Conservation (phyloP, 2,797 vertebrate species). For the Acropternis orthonyx region DNA sequence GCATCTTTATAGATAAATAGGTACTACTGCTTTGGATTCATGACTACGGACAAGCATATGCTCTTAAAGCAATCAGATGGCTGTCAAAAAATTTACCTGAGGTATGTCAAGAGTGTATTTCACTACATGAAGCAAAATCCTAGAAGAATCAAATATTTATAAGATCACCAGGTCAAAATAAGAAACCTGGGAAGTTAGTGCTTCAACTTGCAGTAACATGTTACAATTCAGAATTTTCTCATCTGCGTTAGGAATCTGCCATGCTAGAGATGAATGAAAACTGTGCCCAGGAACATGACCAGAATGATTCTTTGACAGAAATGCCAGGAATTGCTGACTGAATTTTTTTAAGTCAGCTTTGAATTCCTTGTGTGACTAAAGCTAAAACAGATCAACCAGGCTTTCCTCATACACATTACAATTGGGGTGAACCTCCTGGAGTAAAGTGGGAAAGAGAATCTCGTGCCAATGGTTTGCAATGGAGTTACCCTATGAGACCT, state of each 20-base stretch:
- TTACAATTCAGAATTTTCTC: not conserved
- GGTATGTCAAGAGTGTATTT: not conserved
- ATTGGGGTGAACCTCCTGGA: not conserved
- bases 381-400: not conserved
- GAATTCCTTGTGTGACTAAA: not conserved
- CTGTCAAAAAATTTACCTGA: not conserved
- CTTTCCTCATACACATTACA: not conserved
- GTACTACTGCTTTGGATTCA: not conserved
- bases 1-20: not conserved
- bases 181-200: not conserved
- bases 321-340: not conserved
- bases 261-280: not conserved
- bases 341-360: not conserved
- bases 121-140: not conserved
- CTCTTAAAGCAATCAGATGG: not conserved
- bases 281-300: not conserved
- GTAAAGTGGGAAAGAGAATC: not conserved
- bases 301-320: not conserved
- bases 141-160: not conserved
- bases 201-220: not conserved
- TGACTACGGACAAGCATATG: not conserved
- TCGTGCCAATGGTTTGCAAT: fast-evolving
- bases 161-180: not conserved
- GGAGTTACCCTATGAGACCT: not conserved
- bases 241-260: not conserved